phyloP scores from a whole-genome alignment of 2,797 vertebrate species.

The Craterocephalus amniculus region DNA sequence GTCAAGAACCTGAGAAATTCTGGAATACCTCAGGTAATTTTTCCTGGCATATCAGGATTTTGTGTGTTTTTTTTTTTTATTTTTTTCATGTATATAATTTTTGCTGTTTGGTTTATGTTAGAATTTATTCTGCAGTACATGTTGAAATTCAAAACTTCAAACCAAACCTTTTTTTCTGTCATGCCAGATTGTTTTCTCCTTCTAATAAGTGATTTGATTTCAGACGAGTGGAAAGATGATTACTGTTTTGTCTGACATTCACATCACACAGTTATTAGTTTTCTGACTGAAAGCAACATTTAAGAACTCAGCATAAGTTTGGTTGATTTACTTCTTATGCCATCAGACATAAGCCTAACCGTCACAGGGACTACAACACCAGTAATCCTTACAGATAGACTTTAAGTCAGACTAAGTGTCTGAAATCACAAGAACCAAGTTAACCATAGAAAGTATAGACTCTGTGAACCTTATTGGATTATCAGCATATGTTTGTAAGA shows the following conservation, averaged over 20 bases:
- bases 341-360: too few species aligned
- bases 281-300: constrained; percentile 21
- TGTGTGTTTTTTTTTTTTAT: neutral
- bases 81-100: neutral
- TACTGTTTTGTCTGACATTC: neutral
- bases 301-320: neutral
- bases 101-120: neutral
- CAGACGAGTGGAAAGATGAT: neutral
- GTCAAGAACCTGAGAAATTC: constrained; percentile 87
- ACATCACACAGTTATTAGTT: neutral
- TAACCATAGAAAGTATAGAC: too few species aligned
- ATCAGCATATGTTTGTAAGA: neutral
- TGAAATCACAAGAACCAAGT: too few species aligned
- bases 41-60: too few species aligned
- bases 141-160: neutral
- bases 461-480: too few species aligned
- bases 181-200: neutral
- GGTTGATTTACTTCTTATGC: too few species aligned
- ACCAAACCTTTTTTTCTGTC: neutral
- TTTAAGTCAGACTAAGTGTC: too few species aligned
- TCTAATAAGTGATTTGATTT: neutral
- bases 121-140: neutral
- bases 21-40: constrained; percentile 88
- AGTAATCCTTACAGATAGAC: too few species aligned
- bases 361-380: too few species aligned